Percentiles rank a stretch among this genome's conserved stretches.
Evolutionary conservation across 35 echinoderm and acorn worm genomes (phyloP).

Genomic region (Patiria miniata): DNA sequence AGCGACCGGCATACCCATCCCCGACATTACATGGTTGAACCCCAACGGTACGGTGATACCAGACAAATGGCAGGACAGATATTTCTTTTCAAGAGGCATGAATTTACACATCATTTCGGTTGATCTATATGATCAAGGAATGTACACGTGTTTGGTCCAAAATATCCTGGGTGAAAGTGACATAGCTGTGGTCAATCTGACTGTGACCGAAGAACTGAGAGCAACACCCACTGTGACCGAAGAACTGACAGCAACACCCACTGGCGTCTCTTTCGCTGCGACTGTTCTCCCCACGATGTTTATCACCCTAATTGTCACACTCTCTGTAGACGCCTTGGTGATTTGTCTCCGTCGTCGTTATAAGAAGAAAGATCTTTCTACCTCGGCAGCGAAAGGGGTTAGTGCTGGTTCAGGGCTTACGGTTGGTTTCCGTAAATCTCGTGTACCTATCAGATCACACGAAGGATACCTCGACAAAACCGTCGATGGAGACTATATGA

Average conservation of each 20-base stretch:
- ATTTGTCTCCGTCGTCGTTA: neutral
- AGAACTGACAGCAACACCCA: neutral
- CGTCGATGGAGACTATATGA: too few relatives aligned
- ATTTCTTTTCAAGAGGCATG: neutral
- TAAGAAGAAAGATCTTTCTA: neutral
- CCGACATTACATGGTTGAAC: neutral
- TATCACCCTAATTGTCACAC: neutral
- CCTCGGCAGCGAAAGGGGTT: too few relatives aligned
- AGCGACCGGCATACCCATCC: neutral
- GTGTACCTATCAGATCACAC: too few relatives aligned
- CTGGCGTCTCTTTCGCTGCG: neutral
- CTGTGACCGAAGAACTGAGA: too few relatives aligned
- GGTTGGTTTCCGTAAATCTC: too few relatives aligned
- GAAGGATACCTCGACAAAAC: too few relatives aligned
- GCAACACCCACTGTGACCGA: too few relatives aligned
- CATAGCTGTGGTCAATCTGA: neutral
- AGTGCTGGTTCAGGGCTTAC: too few relatives aligned
- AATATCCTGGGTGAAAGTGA: neutral
- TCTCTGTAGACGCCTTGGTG: neutral
- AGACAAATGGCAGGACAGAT: neutral
- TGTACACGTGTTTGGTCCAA: slow-evolving; percentile 12
- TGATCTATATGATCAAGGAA: neutral
- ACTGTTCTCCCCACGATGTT: neutral
- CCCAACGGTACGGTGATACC: neutral
- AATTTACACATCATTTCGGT: neutral